Conservation (phyloP, 1,140 invertebrate species). For the Drosophila nannoptera region DNA sequence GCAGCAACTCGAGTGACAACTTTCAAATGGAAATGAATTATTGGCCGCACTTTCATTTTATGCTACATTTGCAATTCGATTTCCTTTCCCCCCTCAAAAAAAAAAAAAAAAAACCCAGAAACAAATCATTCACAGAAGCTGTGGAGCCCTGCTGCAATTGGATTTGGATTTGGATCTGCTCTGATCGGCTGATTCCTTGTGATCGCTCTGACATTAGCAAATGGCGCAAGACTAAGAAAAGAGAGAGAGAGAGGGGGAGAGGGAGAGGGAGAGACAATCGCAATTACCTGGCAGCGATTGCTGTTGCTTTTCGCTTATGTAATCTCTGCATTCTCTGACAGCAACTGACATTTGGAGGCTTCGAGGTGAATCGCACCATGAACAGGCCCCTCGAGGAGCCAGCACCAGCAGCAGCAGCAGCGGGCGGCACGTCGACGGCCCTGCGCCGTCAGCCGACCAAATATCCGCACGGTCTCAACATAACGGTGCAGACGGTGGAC, state of each 20-base stretch:
- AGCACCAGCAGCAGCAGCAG: slow-evolving; percentile 10
- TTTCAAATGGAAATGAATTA: slow-evolving; percentile 64
- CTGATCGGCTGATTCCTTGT: slow-evolving; percentile 19
- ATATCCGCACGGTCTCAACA: slow-evolving; percentile 72
- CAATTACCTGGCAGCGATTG: slow-evolving; percentile 47
- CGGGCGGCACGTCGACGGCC: slow-evolving; percentile 17
- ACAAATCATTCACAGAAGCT: slow-evolving; percentile 15
- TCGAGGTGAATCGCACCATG: slow-evolving; percentile 37
- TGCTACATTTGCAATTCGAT: slow-evolving; percentile 58
- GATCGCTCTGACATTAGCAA: slow-evolving; percentile 55
- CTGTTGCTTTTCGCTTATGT: slow-evolving; percentile 33
- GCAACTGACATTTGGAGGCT: slow-evolving; percentile 59
- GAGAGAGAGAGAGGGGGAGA: too few relatives aligned
- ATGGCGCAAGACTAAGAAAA: slow-evolving; percentile 36
- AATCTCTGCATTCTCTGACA: slow-evolving; percentile 33
- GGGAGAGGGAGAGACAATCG: slow-evolving; percentile 42
- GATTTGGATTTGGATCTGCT: slow-evolving; percentile 17
- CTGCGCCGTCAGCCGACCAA: slow-evolving; percentile 70
- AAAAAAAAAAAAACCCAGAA: not conserved
- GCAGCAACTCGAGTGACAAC: slow-evolving; percentile 57
- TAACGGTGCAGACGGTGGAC: slow-evolving; percentile 67
- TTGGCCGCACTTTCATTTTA: slow-evolving; percentile 67
- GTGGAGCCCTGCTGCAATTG: slow-evolving; percentile 10
- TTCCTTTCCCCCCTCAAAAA: slow-evolving; percentile 64
- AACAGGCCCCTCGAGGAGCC: slow-evolving; percentile 53